These are phyloP conservation scores for Vesta saturnalis DNA, from an alignment of 2,888 invertebrate genomes.

Conservation along the genomic window DNA sequence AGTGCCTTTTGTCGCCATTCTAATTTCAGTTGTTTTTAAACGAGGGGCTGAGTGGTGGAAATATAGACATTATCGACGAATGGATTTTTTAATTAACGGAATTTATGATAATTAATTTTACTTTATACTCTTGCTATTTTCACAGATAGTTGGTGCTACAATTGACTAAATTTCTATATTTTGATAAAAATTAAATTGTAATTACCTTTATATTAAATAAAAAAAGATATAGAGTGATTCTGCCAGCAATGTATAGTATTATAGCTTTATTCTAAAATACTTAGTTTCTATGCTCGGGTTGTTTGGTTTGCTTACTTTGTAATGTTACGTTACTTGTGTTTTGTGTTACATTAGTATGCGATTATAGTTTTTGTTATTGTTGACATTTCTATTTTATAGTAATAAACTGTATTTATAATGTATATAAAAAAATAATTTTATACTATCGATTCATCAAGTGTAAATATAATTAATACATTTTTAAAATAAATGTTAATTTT, in stretches of 20 bases:
- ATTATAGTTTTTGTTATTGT: not conserved
- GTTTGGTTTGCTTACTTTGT: no score
- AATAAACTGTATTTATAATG: not conserved
- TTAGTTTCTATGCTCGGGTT: no score
- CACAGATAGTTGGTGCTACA: not conserved
- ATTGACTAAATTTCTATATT: not conserved
- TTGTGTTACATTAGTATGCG: not conserved
- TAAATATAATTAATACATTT: no score
- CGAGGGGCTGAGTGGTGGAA: slow-evolving; percentile 86
- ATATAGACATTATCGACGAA: slow-evolving; percentile 84
- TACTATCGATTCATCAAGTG: not conserved
- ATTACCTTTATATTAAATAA: not conserved
- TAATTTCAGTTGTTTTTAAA: slow-evolving; percentile 73
- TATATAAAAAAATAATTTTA: not conserved
- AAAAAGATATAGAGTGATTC: no score
- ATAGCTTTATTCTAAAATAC: no score
- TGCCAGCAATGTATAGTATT: no score
- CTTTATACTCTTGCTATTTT: slow-evolving; percentile 13
- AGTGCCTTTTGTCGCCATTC: slow-evolving; percentile 76
- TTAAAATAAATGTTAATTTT: no score
- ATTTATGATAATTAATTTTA: slow-evolving; percentile 82
- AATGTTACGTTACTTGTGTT: not conserved
- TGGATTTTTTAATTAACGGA: slow-evolving; percentile 90
- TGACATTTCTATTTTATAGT: not conserved
- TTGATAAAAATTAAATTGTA: not conserved